phyloP scores from a whole-genome alignment of 2,888 invertebrate genomes.

The Camptogramma bilineatum region DNA sequence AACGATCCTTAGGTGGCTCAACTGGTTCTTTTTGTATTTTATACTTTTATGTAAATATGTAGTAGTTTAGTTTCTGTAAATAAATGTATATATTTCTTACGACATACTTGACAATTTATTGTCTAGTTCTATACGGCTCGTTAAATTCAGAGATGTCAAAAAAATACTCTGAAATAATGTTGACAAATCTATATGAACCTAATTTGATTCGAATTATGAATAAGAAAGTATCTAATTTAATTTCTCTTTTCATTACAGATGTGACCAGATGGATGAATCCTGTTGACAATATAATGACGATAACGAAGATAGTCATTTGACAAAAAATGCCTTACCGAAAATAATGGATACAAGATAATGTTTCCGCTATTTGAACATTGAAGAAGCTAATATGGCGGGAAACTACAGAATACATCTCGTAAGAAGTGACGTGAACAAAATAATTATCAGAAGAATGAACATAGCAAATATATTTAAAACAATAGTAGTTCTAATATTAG shows the following conservation, averaged over 20 bases:
- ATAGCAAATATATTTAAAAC: constrained; percentile 53
- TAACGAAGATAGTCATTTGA: constrained; percentile 1
- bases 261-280: constrained; percentile 46
- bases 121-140: constrained; percentile 13
- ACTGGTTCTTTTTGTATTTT: too few species aligned
- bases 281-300: constrained; percentile 34
- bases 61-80: too few species aligned
- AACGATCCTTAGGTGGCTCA: too few species aligned
- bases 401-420: constrained; percentile 20
- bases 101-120: too few species aligned
- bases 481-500: constrained; percentile 60
- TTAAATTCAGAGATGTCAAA: constrained; percentile 15
- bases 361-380: not conserved
- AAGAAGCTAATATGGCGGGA: constrained; percentile 30
- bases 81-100: too few species aligned
- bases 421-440: constrained; percentile 25
- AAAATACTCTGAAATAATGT: not conserved
- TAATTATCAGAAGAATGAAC: constrained; percentile 36
- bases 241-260: constrained; percentile 61
- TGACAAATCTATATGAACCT: not conserved
- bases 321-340: constrained; percentile 8
- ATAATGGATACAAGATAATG: constrained; percentile 22
- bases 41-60: too few species aligned
- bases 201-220: not conserved
- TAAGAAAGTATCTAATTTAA: constrained; percentile 9